Evolutionary conservation across 2,113 vertebrate species (phyloP).

Genomic region (human): GRCh38 chr15:56604501-56605000

Average conservation of each 20-base stretch:
- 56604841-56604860: background rate
- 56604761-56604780: background rate
- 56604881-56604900: background rate
- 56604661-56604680: background rate
- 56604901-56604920: background rate
- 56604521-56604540: background rate
- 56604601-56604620: background rate
- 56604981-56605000: too few species aligned
- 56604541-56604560: background rate
- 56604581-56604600: background rate
- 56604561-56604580: background rate
- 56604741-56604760: background rate
- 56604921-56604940: background rate
- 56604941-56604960: too few species aligned
- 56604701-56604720: background rate
- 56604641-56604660: background rate
- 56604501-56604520: background rate
- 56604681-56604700: background rate
- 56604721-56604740: background rate
- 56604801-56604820: background rate
- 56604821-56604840: background rate
- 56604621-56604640: background rate
- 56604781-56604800: background rate
- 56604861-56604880: background rate
- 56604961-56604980: too few species aligned